Percentiles rank a stretch among this genome's conserved stretches.
These are phyloP conservation scores for Tachyglossus aculeatus DNA, from an alignment of 2,797 vertebrate genomes.

Conservation along the genomic window DNA sequence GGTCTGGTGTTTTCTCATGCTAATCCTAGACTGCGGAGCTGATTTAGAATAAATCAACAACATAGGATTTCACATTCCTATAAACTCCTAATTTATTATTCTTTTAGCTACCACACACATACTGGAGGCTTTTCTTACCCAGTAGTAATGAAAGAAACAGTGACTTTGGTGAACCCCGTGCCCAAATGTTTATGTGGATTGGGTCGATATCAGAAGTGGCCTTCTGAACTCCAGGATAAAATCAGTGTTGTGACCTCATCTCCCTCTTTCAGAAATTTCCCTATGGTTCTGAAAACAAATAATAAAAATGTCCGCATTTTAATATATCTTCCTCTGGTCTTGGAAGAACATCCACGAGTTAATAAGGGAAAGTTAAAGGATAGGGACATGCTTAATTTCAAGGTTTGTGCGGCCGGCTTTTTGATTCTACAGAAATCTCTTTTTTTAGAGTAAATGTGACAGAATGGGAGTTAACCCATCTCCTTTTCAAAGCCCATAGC, in stretches of 20 bases:
- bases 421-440: too few species aligned
- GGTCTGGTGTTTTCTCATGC: not conserved
- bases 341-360: not conserved
- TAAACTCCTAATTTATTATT: not conserved
- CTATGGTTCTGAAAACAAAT: not conserved
- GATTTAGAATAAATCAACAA: not conserved
- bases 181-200: not conserved
- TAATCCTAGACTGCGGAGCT: not conserved
- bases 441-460: too few species aligned
- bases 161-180: not conserved
- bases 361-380: not conserved
- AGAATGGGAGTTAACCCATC: too few species aligned
- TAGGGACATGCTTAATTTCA: not conserved
- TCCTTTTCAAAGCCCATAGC: too few species aligned
- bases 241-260: not conserved
- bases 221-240: not conserved
- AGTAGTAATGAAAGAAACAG: accelerated
- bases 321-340: not conserved
- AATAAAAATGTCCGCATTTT: not conserved
- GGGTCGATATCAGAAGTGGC: not conserved
- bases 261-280: not conserved
- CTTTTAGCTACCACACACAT: not conserved
- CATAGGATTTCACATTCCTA: not conserved
- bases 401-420: too few species aligned
- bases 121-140: not conserved